Evolutionary conservation across 2,797 vertebrate genomes (phyloP), one percentile per base, ranked within the genome.

Genomic region (Melanotaenia boesemani): DNA sequence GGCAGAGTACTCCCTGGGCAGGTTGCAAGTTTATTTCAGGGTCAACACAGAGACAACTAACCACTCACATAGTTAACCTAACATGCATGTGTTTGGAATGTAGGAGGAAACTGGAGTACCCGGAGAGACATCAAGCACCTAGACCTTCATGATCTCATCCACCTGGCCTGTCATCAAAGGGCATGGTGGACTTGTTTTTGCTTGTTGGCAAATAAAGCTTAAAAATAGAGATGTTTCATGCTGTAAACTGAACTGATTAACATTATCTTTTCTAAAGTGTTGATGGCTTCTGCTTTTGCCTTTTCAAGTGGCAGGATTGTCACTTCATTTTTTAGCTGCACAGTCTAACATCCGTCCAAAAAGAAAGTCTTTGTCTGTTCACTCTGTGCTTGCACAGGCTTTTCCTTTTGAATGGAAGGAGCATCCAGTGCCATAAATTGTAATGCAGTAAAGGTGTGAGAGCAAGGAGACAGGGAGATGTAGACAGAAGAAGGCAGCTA

Each of bases 361-460:
- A 79, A 52, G 80, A 65, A 72, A 61, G 60, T 76, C 75, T 81
- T 77, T 79, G 80, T 79, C 63, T 55, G 60, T 73, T 74, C 80
- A 39, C 54, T 13, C 71, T 60, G 48, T 79, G 79, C 86, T 82
- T 71, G 60, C 80, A 86, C 66, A 71, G 74, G 67, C 41, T 70
- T 79, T 88, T 88, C 82, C 83, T 73, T 90, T 81, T 69, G 46
- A 77, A 52, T 32, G 20, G 20, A 10, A 22, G 67, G 68, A 81
- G 63, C 59, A 70, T 74, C 58, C 52, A 5, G 68, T 65, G 52
- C 74, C 62, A 82, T 93, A 89, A 92, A 93, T 93, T 63, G 64
- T 71, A 50, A 70, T 67, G 85, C 81, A 77, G 85, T 72, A 57
- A 88, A 84, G 71, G 80, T 76, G 75, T 26, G 65, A 32, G 70